Evolutionary conservation across 2,113 vertebrate species (phyloP), one percentile per base, ranked within the genome.

Genomic region (Cettia cetti): DNA sequence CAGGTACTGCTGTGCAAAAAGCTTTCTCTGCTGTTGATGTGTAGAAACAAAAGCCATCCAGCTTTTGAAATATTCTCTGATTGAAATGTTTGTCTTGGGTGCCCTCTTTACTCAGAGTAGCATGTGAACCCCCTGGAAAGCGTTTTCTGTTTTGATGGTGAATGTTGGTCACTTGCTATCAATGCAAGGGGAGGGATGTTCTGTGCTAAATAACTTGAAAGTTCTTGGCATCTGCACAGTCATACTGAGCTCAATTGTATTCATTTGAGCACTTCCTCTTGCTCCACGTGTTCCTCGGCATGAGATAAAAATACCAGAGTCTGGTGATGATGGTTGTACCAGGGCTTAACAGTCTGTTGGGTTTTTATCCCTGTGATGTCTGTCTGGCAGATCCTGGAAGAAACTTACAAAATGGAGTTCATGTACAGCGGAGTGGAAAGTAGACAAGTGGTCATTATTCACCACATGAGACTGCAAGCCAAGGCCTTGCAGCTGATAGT

Each of bases 371-470:
- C 13, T 56, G 15, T 75, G 76, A 2, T 85, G 21, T 83, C 89
- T 93, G 15, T 84, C 53, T 93, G 86, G 45, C 87, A 99, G 99
- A 99, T 99, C 91, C 85, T 99, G 95, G 99, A 99, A 94, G 99
- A 99, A 95, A 99, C 99, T 0, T 99, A 99, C 50, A 99, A 99
- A 47, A 98, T 99, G 98, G 99, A 99, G 97, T 99, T 99, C 89
- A 98, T 99, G 97, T 99, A 99, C 98, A 99, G 98, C 5, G 98
- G 99, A 0, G 96, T 99, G 95, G 99, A 99, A n/a, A 98, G 94
- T n/a, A 96, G 97, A 31, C 99, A 99, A 69, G 98, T 99, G 92
- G 99, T 99, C 86, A 98, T 98, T 4, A 98, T 99, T 30, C 99
- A 99, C 84, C 99, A 99, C 35, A 99, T 99, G 95, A 98, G 99